Conservation (phyloP, 1,140 invertebrate genomes). For the Amyelois transitella region DNA sequence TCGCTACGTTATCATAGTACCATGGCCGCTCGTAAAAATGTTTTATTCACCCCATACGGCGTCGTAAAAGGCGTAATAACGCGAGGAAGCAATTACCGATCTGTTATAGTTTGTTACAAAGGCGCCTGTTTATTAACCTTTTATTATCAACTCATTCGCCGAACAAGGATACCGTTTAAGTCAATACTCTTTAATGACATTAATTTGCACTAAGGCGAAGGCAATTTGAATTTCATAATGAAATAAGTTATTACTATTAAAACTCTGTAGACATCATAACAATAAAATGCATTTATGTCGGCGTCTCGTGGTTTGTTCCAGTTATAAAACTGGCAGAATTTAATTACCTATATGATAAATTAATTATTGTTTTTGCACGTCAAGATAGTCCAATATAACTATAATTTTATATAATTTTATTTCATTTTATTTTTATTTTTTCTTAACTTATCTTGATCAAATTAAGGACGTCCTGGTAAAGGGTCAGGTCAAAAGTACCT, state of each 20-base stretch:
- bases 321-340: neutral
- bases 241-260: slow-evolving; percentile 6
- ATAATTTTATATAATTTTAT: too few species aligned
- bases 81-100: slow-evolving; percentile 71
- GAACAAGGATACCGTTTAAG: slow-evolving; percentile 66
- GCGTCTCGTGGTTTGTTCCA: neutral
- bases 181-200: slow-evolving; percentile 44
- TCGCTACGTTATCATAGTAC: slow-evolving; percentile 49
- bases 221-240: neutral
- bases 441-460: too few species aligned
- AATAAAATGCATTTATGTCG: slow-evolving; percentile 10
- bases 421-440: too few species aligned
- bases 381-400: too few species aligned
- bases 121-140: slow-evolving; percentile 70
- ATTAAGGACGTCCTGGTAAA: too few species aligned
- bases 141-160: slow-evolving; percentile 70
- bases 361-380: too few species aligned
- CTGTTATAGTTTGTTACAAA: slow-evolving; percentile 74
- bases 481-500: too few species aligned
- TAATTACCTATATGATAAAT: too few species aligned
- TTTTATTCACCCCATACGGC: slow-evolving; percentile 73
- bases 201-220: slow-evolving; percentile 8
- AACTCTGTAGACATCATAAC: neutral
- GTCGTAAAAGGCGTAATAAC: slow-evolving; percentile 73
- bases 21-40: slow-evolving; percentile 72